These are phyloP conservation scores for Gnathonemus echidnorhynchus DNA, from an alignment of 2,113 vertebrate species.

Conservation along the genomic window DNA sequence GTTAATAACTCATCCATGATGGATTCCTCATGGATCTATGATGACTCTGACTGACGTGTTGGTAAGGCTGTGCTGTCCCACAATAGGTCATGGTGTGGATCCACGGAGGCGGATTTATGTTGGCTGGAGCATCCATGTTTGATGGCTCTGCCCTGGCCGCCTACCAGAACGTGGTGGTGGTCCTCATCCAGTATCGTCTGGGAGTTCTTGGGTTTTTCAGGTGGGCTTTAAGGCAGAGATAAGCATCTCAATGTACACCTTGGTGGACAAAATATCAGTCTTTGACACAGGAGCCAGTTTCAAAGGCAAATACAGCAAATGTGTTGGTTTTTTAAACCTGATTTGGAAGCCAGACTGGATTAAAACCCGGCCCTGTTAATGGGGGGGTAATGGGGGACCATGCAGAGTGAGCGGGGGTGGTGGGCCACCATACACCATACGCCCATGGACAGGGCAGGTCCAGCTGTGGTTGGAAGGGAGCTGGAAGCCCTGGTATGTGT, in stretches of 20 bases:
- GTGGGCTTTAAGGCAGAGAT: no score
- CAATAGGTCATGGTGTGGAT: slow-evolving; percentile 80
- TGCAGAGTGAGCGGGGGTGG: neutral
- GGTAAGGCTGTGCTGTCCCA: neutral
- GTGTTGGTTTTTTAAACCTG: no score
- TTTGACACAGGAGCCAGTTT: neutral
- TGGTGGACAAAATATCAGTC: no score
- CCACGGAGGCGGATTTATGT: slow-evolving; percentile 63
- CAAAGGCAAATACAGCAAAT: neutral
- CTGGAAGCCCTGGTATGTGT: neutral
- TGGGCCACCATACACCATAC: neutral
- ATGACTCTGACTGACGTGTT: neutral
- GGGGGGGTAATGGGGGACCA: neutral
- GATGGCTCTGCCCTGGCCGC: slow-evolving; percentile 72
- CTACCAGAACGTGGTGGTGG: slow-evolving; percentile 71
- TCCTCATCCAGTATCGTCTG: slow-evolving; percentile 75
- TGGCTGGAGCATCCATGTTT: slow-evolving; percentile 53
- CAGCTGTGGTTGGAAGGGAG: neutral
- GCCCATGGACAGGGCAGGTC: neutral
- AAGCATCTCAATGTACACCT: no score
- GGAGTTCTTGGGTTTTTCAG: slow-evolving; percentile 72
- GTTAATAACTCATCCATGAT: neutral
- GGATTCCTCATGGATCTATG: neutral
- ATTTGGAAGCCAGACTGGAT: neutral
- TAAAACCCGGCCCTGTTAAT: neutral